These are phyloP conservation scores for Hermaeophaga mercurialis DNA, from an alignment of 2,888 invertebrate species.

Conservation along the genomic window DNA sequence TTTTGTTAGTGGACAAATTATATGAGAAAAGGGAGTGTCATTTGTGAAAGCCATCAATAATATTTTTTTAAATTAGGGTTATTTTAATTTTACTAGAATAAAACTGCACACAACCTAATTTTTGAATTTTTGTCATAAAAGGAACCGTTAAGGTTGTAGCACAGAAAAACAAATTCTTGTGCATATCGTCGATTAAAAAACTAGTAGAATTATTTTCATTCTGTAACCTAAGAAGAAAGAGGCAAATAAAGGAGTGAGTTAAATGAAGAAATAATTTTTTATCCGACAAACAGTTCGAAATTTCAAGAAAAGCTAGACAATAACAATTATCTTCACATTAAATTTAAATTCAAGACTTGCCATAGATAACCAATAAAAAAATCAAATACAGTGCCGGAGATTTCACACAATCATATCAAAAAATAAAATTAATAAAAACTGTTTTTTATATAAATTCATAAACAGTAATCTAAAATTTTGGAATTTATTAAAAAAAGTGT, in stretches of 20 bases:
- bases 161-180: background rate
- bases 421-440: too few relatives aligned
- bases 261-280: conserved; percentile 28
- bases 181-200: conserved; percentile 3
- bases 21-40: too few relatives aligned
- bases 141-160: background rate
- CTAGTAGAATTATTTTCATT: conserved; percentile 5
- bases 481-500: too few relatives aligned
- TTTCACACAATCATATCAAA: too few relatives aligned
- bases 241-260: conserved; percentile 11
- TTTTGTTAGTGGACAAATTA: too few relatives aligned
- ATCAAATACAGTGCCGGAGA: background rate
- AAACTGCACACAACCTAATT: too few relatives aligned
- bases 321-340: conserved; percentile 31
- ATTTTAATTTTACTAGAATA: too few relatives aligned
- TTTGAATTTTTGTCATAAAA: too few relatives aligned
- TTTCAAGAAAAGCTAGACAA: conserved; percentile 27
- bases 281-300: conserved; percentile 24
- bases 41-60: too few relatives aligned
- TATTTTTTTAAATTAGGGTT: too few relatives aligned
- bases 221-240: conserved; percentile 1
- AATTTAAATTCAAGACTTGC: conserved; percentile 29
- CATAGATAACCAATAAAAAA: conserved; percentile 32
- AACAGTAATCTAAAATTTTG: too few relatives aligned
- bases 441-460: too few relatives aligned